Evolutionary conservation across 2,797 vertebrate species (phyloP), one percentile per base, ranked within the genome.

Genomic region (Eulemur coronatus): DNA sequence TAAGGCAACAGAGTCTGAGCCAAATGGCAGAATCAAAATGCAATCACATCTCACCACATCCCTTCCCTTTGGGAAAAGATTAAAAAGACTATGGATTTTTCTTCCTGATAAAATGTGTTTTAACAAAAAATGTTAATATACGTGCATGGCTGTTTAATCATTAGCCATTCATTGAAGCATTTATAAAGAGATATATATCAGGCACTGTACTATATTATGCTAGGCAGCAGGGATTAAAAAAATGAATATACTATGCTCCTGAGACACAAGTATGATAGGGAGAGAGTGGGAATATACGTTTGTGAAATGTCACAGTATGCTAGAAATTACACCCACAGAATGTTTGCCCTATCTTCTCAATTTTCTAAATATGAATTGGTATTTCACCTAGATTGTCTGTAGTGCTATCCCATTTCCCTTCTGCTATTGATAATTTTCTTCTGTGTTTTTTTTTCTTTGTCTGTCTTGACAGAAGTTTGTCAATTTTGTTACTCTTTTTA

Each of bases 81-180:
- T 61, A 59, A 78, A 95, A 85, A 85, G 59, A 18, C 33, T 79
- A 82, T 4, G 78, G 26, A 90, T 69, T 91, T 94, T 94, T 90
- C 35, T 78, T 94, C 65, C 59, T 84, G 43, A 93, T 94, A 73
- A 94, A 72, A 87, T 41, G 50, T 30, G 80, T 43, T 43, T 92
- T 78, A 90, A 81, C 61, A 75, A 87, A 65, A 94, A 96, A 63
- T 65, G 52, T 55, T 78, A 91, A 52, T 1, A 67, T 48, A 65
- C 55, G 73, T 94, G 11, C 26, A 46, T 65, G 26, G 73, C 7
- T 91, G 6, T 63, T 88, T 91, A 92, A 82, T 26, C 35, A 87
- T 57, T 20, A 87, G 35, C 22, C 57, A 92, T 33, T 89, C 22
- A 80, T 0, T 70, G 67, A 93, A 67, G 26, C 78, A 88, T 28